Percentiles rank a stretch among this genome's conserved stretches.
Evolutionary conservation across 2,113 vertebrate genomes (phyloP).

Genomic region (Mesembrinibis cayennensis): DNA sequence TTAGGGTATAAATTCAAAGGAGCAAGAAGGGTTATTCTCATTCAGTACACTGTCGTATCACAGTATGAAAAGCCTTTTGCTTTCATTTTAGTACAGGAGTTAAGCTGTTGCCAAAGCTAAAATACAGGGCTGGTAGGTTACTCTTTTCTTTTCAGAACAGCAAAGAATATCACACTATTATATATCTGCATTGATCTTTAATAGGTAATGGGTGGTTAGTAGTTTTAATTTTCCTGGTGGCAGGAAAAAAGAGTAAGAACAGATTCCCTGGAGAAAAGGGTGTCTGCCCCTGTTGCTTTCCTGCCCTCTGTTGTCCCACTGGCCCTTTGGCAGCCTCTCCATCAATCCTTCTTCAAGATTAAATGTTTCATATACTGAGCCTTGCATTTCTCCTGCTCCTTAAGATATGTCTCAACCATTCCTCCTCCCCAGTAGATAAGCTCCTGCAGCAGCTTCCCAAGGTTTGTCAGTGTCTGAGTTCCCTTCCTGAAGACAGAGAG

Average conservation of each 20-base stretch:
- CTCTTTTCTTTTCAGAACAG: not conserved
- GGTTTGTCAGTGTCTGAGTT: not conserved
- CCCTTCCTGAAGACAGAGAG: not conserved
- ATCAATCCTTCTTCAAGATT: not conserved
- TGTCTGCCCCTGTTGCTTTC: not conserved
- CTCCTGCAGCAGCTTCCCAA: not conserved
- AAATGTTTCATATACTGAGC: not conserved
- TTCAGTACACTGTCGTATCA: not conserved
- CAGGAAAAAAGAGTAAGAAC: not conserved
- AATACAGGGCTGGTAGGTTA: not conserved
- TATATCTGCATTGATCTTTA: not conserved
- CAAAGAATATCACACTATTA: not conserved
- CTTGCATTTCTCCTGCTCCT: not conserved
- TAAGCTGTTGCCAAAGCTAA: not conserved
- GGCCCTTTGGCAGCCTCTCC: not conserved
- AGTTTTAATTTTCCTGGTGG: not conserved
- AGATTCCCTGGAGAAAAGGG: not conserved
- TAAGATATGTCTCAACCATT: not conserved
- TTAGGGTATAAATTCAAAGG: not conserved
- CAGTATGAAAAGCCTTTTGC: constrained; percentile 2
- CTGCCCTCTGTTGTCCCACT: not conserved
- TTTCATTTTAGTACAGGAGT: not conserved
- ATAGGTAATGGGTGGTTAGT: not conserved
- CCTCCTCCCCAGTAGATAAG: not conserved
- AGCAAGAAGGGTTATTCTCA: not conserved